Evolutionary conservation across 2,888 invertebrate genomes (phyloP).

Genomic region (Encarsia formosa): DNA sequence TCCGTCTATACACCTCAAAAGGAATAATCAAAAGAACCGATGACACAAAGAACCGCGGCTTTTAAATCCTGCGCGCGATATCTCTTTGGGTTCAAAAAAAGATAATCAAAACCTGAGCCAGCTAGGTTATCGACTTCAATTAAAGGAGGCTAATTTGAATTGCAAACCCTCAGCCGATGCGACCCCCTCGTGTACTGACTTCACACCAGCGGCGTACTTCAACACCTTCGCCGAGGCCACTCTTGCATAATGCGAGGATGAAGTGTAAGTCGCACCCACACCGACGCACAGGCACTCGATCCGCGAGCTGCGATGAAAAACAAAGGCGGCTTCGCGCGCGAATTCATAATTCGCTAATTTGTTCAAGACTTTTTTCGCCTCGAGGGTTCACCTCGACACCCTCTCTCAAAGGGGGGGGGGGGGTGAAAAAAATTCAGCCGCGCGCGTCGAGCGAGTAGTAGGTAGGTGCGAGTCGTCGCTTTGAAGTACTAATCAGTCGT

Average conservation of each 20-base stretch:
- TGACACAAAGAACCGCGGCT: too few species aligned
- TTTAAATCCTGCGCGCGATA: too few species aligned
- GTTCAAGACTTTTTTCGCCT: slow-evolving; percentile 40
- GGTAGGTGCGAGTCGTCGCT: slow-evolving; percentile 20
- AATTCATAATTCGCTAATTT: slow-evolving; percentile 48
- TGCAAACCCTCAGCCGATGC: slow-evolving; percentile 38
- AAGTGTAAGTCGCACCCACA: background rate
- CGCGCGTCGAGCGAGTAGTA: background rate
- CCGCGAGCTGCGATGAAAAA: slow-evolving; percentile 1
- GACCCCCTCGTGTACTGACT: slow-evolving; percentile 13
- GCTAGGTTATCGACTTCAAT: slow-evolving; percentile 31
- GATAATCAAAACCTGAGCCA: too few species aligned
- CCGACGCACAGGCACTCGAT: background rate
- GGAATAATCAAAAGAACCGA: too few species aligned
- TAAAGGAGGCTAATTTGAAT: slow-evolving; percentile 45
- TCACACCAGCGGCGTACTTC: slow-evolving; percentile 14
- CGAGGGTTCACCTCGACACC: slow-evolving; percentile 14
- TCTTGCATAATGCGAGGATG: background rate
- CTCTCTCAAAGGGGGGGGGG: background rate
- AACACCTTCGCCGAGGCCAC: slow-evolving; percentile 10
- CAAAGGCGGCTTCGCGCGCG: slow-evolving; percentile 24
- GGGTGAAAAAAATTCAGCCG: background rate
- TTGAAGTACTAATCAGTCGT: slow-evolving; percentile 45
- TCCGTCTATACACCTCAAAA: too few species aligned
- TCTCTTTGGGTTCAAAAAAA: too few species aligned